Base-by-base conservation (phyloP, 2,113 vertebrate species). In the Redunca redunca region DNA sequence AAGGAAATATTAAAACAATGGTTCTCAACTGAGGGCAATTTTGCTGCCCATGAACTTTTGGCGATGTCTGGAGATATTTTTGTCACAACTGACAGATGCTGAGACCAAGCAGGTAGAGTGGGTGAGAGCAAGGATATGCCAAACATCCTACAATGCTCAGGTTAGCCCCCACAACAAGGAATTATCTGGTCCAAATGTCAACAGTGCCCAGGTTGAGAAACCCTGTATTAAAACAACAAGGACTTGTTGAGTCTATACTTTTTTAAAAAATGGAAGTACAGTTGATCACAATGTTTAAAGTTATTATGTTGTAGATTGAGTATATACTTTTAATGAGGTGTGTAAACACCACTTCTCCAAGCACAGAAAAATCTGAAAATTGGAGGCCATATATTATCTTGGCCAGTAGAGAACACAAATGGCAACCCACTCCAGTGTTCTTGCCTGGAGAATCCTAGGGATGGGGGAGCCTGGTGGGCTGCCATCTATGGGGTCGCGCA, bases 331-430 rank as follows among this genome's bases (percentile, higher is more conserved):
- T 50, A 96, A 91, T 55, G n/a, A 94, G 77, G 14, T 6, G 71
- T 46, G 60, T 89, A 71, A 94, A 94, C 17, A 96, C 83, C 36
- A 74, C 7, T 90, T 98, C 94, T 98, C 33, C 77, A 97, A 97
- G 96, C 90, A 86, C 88, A 98, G 48, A 57, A 95, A 86, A 94
- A 90, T 81, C 95, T 95, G 67, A 96, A 97, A 97, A 94, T 88
- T 98, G 90, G 91, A 98, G 97, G 98, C 36, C 97, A 86, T 81
- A 16, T 96, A 96, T 91, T 98, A 92, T 95, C 97, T 98, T 90
- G 97, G 94, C 64, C 87, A 91, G 81, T 77, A 2, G 50, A 95
- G 91, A 86, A 25, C 88, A 95, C 52, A 96, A 84, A 98, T 33
- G 60, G 28, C 30, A 62, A 33, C 60, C 60, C 60, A 62, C 60